Base-by-base conservation (phyloP, 2,113 vertebrate genomes). In the human (Homo sapiens) region DNA sequence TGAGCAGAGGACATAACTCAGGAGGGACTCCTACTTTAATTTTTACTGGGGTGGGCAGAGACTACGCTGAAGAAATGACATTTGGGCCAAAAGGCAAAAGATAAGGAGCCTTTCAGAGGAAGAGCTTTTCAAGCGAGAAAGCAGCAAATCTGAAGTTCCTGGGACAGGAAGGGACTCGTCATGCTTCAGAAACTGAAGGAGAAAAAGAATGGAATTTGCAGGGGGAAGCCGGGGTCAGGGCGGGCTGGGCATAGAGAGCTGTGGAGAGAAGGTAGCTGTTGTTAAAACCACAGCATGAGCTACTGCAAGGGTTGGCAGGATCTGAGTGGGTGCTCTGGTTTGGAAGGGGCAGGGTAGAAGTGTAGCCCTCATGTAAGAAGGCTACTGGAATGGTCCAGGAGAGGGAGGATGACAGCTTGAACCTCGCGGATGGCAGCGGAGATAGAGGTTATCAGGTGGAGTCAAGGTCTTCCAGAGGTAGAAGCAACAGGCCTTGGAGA, bases 401-500 rank as follows among this genome's bases (percentile, higher is more conserved):
- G 73, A 78, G 13, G 40, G 48, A 35, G 2, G 32, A 59, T 72
- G 59, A 23, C 27, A 50, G 17, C 64, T 66, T n/a, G 75, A 82
- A 79, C 68, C 16, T 13, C 61, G 7, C 3, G 10, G 73, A 16
- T 2, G 5, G 76, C 66, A 57, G 2, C 6, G 20, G n/a, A 32
- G 25, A 80, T 8, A n/a, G 68, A 25, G 43, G 55, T 23, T 20
- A 70, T 4, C 0, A 0, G n/a, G 3, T 40, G 12, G 38, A 20
- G 5, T 43, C 43, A 55, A 78, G 43, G 40, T 22, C 38, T 82
- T 68, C 8, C 18, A 35, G 43, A 72, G 17, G 30, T 6, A 40
- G 66, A 94, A 83, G 25, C 13, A 80, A 23, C 52, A 52, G 83
- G 23, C 38, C 70, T 5, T 50, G 57, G 35, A 86, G 43, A n/a